phyloP scores from a whole-genome alignment of 2,113 vertebrate species.

The Nothocercus nigrocapillus region DNA sequence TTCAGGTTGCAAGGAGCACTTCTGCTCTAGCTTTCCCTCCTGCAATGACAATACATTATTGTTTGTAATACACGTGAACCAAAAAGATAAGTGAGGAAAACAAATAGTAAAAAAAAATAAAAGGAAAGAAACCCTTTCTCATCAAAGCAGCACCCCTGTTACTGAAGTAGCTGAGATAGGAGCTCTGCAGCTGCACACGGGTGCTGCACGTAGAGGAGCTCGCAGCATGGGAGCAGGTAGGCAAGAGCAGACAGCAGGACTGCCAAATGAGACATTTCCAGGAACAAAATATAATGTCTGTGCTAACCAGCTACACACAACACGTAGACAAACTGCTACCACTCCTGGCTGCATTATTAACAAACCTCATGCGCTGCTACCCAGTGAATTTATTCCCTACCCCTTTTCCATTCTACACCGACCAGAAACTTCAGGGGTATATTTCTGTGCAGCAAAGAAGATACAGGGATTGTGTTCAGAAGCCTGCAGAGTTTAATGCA shows the following conservation, averaged over 20 bases:
- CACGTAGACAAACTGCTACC: background rate
- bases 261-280: background rate
- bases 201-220: background rate
- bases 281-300: background rate
- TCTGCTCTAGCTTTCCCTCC: background rate
- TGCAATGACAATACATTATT: background rate
- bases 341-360: background rate
- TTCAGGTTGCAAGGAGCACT: background rate
- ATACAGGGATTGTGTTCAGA: no score
- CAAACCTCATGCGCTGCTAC: fast-evolving
- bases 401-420: no score
- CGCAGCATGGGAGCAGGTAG: background rate
- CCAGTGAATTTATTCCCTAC: no score
- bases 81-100: background rate
- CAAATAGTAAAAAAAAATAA: background rate
- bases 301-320: background rate
- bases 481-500: no score
- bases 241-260: background rate
- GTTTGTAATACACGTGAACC: background rate
- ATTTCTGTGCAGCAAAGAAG: no score
- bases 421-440: no score
- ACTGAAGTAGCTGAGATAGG: background rate
- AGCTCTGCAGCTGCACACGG: background rate
- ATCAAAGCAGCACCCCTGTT: background rate
- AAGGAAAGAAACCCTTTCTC: background rate